A percentile compares a stretch with the other conserved stretches of the same genome.
These are phyloP conservation scores for Poeciliopsis paucimaculata DNA, from an alignment of 2,797 vertebrate species.

Conservation along the genomic window DNA sequence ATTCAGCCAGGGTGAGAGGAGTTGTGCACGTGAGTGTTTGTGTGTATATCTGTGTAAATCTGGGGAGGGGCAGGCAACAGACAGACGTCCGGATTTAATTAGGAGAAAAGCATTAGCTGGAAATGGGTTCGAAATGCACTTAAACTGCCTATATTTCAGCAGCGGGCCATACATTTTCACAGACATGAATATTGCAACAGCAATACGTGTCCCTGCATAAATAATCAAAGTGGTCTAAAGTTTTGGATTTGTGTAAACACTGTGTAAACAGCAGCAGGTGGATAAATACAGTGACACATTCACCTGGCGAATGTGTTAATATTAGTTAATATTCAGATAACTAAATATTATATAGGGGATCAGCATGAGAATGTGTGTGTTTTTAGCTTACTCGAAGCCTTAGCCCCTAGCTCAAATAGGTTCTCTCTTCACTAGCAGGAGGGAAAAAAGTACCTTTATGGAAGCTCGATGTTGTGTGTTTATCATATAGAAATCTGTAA, in stretches of 20 bases:
- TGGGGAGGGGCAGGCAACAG: conserved; percentile 44
- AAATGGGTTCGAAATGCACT: conserved; percentile 70
- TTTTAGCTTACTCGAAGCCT: conserved; percentile 31
- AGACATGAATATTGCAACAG: conserved; percentile 65
- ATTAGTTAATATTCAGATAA: too few species aligned
- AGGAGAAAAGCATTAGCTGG: conserved; percentile 59
- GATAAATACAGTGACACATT: conserved; percentile 41
- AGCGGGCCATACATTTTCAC: conserved; percentile 57
- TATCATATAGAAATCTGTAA: conserved; percentile 9
- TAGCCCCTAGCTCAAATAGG: not conserved
- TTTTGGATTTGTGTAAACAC: conserved; percentile 45
- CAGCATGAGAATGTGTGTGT: conserved; percentile 21
- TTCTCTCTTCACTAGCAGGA: conserved; percentile 9
- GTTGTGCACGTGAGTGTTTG: conserved; percentile 11
- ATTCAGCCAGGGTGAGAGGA: conserved; percentile 47
- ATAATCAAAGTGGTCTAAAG: conserved; percentile 49
- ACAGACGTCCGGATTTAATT: conserved; percentile 73
- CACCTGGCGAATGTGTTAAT: too few species aligned
- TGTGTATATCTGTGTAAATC: conserved; percentile 17
- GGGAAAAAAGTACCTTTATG: conserved; percentile 20
- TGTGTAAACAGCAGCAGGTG: conserved; percentile 50
- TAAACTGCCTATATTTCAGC: conserved; percentile 68
- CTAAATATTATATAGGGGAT: conserved; percentile 27
- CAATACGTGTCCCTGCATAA: conserved; percentile 43
- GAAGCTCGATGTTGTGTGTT: conserved; percentile 29